Percentiles rank a stretch among this genome's conserved stretches.
These are phyloP conservation scores for Halocynthia aurantium DNA, from an alignment of 23 tunicate species.

Conservation along the genomic window DNA sequence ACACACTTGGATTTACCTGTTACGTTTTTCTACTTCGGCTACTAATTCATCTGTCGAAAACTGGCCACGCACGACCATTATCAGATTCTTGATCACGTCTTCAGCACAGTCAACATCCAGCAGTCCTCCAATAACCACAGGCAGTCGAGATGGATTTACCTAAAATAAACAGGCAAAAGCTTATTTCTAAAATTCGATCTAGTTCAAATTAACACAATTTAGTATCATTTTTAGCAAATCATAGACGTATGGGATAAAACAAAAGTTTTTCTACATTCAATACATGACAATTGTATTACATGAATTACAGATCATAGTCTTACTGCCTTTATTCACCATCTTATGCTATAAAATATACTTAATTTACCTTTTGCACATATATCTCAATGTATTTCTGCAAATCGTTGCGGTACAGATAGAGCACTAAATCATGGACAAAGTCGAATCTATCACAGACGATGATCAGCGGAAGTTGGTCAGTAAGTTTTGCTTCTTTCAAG, in stretches of 20 bases:
- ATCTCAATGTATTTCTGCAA: slow-evolving; percentile 96
- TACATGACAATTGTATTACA: not conserved
- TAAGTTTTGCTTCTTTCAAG: slow-evolving; percentile 94
- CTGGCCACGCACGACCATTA: slow-evolving; percentile 95
- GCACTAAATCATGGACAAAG: slow-evolving; percentile 95
- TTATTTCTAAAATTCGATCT: too few relatives aligned
- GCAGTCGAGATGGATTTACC: slow-evolving; percentile 99
- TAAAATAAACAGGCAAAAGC: not conserved
- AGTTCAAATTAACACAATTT: too few relatives aligned
- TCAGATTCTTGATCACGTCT: slow-evolving; percentile 93
- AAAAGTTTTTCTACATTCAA: not conserved
- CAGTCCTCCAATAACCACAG: slow-evolving; percentile 97
- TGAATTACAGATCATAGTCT: not conserved
- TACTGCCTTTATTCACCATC: not conserved
- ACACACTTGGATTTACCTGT: slow-evolving; percentile 39
- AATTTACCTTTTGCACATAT: slow-evolving; percentile 89
- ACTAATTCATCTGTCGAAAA: slow-evolving; percentile 98
- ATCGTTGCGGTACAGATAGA: slow-evolving; percentile 96
- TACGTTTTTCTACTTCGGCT: slow-evolving; percentile 95
- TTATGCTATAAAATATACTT: not conserved
- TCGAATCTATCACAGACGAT: slow-evolving; percentile 99
- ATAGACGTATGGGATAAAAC: not conserved
- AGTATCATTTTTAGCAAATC: too few relatives aligned
- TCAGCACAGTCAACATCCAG: slow-evolving; percentile 98
- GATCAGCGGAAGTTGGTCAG: slow-evolving; percentile 96